These are phyloP conservation scores for Gari tellinella DNA, from an alignment of 2,888 invertebrate species.

Conservation along the genomic window DNA sequence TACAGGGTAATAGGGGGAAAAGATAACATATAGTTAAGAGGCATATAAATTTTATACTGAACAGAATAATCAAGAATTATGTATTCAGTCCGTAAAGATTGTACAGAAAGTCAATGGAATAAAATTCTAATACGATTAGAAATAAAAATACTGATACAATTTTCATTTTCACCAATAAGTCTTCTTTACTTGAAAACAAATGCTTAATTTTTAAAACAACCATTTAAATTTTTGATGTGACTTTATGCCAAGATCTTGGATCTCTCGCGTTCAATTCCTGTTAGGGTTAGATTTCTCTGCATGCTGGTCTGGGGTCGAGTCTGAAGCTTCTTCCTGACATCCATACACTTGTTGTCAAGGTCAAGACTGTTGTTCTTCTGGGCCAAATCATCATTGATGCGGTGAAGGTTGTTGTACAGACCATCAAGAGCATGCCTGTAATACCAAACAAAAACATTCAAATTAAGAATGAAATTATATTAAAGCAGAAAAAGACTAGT, in stretches of 20 bases:
- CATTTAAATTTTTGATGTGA: background rate
- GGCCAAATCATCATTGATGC: slow-evolving; percentile 84
- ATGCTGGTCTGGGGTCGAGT: slow-evolving; percentile 74
- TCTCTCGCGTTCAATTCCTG: slow-evolving; percentile 80
- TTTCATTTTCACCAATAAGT: too few species aligned
- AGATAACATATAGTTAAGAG: too few species aligned
- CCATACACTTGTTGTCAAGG: slow-evolving; percentile 83
- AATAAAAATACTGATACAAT: too few species aligned
- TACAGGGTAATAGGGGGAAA: too few species aligned
- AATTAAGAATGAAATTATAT: too few species aligned
- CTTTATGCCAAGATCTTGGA: slow-evolving; percentile 76
- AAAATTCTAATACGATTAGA: too few species aligned
- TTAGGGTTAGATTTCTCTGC: slow-evolving; percentile 79
- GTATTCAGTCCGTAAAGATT: too few species aligned
- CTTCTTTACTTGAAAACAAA: too few species aligned
- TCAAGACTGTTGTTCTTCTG: slow-evolving; percentile 83
- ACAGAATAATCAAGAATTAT: too few species aligned
- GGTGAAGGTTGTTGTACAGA: slow-evolving; percentile 83
- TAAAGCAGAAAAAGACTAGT: too few species aligned
- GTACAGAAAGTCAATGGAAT: too few species aligned
- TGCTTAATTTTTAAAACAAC: slow-evolving; percentile 2
- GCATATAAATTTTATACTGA: too few species aligned
- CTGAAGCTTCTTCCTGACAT: slow-evolving; percentile 81
- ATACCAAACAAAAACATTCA: slow-evolving; percentile 12
- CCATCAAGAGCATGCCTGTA: slow-evolving; percentile 84